These are phyloP conservation scores for Sweltsa coloradensis DNA, from an alignment of 1,140 invertebrate species.

Conservation along the genomic window DNA sequence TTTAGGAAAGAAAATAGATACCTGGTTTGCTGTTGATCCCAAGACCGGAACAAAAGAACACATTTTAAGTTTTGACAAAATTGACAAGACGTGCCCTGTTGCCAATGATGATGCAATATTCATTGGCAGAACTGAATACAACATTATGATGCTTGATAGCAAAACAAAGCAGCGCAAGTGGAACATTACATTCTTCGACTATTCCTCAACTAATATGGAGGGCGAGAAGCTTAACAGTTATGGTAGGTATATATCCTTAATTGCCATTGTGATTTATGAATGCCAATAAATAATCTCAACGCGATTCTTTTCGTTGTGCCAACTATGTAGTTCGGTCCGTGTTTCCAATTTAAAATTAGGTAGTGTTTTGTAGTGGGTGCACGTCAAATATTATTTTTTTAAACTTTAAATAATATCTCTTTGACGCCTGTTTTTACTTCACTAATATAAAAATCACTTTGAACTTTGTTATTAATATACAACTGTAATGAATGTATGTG, in stretches of 20 bases:
- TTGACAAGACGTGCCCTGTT: conserved; percentile 49
- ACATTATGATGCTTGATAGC: conserved; percentile 86
- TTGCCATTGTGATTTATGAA: background rate
- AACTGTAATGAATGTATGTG: too few species aligned
- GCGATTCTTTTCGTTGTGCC: too few species aligned
- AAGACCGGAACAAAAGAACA: conserved; percentile 73
- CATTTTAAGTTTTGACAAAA: conserved; percentile 54
- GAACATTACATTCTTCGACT: conserved; percentile 93
- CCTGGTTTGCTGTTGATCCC: conserved; percentile 91
- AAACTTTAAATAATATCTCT: too few species aligned
- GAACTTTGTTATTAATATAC: too few species aligned
- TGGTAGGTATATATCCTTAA: conserved; percentile 40
- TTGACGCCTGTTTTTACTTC: too few species aligned
- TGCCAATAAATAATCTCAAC: too few species aligned
- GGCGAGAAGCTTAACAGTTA: conserved; percentile 65
- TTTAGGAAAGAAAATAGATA: conserved; percentile 78
- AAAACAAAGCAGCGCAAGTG: conserved; percentile 71
- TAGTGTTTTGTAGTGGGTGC: too few species aligned
- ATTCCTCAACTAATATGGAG: conserved; percentile 61
- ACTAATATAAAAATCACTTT: too few species aligned
- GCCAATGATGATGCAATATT: conserved; percentile 47
- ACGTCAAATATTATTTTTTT: too few species aligned
- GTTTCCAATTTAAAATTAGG: too few species aligned
- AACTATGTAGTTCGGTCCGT: too few species aligned
- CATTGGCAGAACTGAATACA: conserved; percentile 86